These are phyloP conservation scores for Oncorhynchus mykiss DNA, from an alignment of 2,113 vertebrate genomes.

Conservation along the genomic window DNA sequence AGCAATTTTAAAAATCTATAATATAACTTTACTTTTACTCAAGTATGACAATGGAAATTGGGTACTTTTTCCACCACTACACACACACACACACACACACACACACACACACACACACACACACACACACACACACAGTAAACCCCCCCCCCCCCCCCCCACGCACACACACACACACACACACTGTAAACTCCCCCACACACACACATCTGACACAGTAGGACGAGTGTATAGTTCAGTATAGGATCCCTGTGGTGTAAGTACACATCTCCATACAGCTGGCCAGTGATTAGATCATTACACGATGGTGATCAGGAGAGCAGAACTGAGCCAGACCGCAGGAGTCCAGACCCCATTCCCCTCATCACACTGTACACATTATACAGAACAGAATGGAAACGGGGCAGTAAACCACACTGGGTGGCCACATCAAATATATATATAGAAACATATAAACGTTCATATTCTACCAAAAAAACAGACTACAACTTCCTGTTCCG, in stretches of 20 bases:
- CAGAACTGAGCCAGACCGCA: conserved; percentile 50
- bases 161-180: not conserved
- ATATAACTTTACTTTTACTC: no score
- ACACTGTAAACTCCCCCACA: not conserved
- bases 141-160: not conserved
- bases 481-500: conserved; percentile 27
- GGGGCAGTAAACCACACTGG: conserved; percentile 30
- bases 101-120: no score
- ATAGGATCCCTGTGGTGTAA: conserved; percentile 65
- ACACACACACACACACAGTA: no score
- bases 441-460: not conserved
- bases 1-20: no score
- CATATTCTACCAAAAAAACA: not conserved
- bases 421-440: conserved; percentile 29
- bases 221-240: conserved; percentile 64
- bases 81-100: no score
- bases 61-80: no score
- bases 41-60: no score
- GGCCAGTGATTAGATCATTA: conserved; percentile 67
- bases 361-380: conserved; percentile 34
- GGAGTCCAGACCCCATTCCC: conserved; percentile 45
- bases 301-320: conserved; percentile 49
- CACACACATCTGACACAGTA: conserved; percentile 36
- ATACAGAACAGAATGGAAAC: not conserved
- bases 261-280: conserved; percentile 66